These are phyloP conservation scores for Oscheius sp. DNA, from an alignment of 2,888 invertebrate species.

Conservation along the genomic window DNA sequence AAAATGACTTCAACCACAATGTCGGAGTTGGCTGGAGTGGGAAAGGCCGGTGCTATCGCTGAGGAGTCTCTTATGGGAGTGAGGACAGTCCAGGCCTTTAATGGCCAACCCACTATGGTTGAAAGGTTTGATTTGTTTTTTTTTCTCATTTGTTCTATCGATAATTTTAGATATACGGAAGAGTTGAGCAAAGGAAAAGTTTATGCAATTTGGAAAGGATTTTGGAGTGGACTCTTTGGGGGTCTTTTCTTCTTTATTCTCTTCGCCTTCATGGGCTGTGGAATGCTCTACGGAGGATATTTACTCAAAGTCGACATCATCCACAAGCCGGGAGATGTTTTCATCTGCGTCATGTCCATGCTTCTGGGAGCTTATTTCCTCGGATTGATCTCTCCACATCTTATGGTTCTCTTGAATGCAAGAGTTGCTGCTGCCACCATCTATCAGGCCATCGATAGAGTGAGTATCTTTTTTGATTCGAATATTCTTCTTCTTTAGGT, in stretches of 20 bases:
- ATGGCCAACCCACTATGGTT: slow-evolving; percentile 59
- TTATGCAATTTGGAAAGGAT: slow-evolving; percentile 57
- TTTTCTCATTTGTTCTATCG: too few relatives aligned
- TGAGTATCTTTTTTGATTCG: background rate
- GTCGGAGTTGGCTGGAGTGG: slow-evolving; percentile 48
- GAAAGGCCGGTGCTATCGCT: slow-evolving; percentile 60
- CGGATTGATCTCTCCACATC: slow-evolving; percentile 53
- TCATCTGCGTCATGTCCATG: slow-evolving; percentile 59
- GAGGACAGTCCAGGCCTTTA: slow-evolving; percentile 60
- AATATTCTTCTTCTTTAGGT: slow-evolving; percentile 12
- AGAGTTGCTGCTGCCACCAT: slow-evolving; percentile 52
- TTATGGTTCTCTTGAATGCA: slow-evolving; percentile 52
- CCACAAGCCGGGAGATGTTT: slow-evolving; percentile 57
- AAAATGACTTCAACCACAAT: slow-evolving; percentile 51
- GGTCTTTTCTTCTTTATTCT: slow-evolving; percentile 61
- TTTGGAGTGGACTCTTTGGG: slow-evolving; percentile 60
- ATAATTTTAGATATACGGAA: slow-evolving; percentile 34
- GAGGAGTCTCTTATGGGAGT: slow-evolving; percentile 61
- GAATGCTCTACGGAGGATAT: slow-evolving; percentile 58
- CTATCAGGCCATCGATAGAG: slow-evolving; percentile 52
- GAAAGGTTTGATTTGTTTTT: slow-evolving; percentile 35
- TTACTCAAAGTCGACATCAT: slow-evolving; percentile 53
- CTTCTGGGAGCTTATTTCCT: slow-evolving; percentile 54
- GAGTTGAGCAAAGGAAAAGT: slow-evolving; percentile 50
- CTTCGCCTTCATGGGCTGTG: slow-evolving; percentile 55